Evolutionary conservation across 2,888 invertebrate genomes (phyloP), one percentile per base, ranked within the genome.

Genomic region (Drosophila conformis): DNA sequence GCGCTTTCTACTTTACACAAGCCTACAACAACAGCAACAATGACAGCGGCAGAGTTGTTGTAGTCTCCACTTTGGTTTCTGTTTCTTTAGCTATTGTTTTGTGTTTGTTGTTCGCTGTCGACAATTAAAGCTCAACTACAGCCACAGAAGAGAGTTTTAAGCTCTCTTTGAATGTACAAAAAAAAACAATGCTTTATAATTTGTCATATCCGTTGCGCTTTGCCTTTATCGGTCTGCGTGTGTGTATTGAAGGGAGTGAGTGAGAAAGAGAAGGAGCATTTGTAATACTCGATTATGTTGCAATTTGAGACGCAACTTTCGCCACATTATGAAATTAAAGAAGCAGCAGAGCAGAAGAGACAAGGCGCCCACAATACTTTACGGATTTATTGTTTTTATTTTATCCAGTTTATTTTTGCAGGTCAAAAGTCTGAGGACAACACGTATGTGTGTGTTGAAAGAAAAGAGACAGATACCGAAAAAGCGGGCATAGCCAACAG

Each of bases 241-340:
- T 56, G 25, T 36, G 58, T 21, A 35, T 54, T 49, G 7, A 46
- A 58, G 51, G n/a, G 40, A 21, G 31, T 11, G 21, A 38, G 48
- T 29, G 4, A 42, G 8, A 57, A 38, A 48, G 31, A 21, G 38
- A 33, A 49, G 48, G 21, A 35, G 46, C 29, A n/a, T 35, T 51
- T 74, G 51, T 8, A 21, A 10, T 58, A 48, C 73, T 61, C 49
- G 65, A 65, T 59, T 62, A 65, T 83, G 78, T 65, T 83, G 82
- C 89, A 83, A 87, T 71, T 68, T n/a, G 69, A 70, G 68, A 68
- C 60, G 57, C 68, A 89, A 83, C 87, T 87, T 87, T 87, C 89
- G 85, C 87, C 89, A 82, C 82, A 89, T 89, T 87, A 87, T 78
- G 90, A 87, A 90, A 90, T 89, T 76, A 71, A 85, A 80, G 73